phyloP scores from a whole-genome alignment of 1,140 invertebrate species.

The Hetaerina americana region DNA sequence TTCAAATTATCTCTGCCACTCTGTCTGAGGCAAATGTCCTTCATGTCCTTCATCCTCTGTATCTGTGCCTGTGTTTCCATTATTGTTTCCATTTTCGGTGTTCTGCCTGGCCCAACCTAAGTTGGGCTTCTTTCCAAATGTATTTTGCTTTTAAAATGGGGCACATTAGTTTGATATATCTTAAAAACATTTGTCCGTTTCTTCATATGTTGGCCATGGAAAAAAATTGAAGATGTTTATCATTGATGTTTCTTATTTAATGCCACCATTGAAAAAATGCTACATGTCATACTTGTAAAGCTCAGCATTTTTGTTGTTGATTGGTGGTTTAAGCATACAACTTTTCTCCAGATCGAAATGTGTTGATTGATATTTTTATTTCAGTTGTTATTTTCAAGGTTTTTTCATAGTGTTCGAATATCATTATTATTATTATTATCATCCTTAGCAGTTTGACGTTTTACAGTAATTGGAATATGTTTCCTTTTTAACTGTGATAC shows the following conservation, averaged over 20 bases:
- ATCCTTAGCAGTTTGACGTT: neutral
- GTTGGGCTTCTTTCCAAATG: neutral
- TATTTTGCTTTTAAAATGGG: neutral
- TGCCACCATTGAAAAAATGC: neutral
- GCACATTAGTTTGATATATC: neutral
- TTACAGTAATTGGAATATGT: neutral
- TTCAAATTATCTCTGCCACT: neutral
- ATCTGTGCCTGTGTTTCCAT: neutral
- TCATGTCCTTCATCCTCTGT: neutral
- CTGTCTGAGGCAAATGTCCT: neutral
- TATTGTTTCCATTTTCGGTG: neutral
- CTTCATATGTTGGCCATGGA: neutral
- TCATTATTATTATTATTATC: neutral
- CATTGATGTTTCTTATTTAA: conserved; percentile 2
- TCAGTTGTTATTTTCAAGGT: conserved; percentile 1
- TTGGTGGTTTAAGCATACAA: neutral
- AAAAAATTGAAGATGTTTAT: neutral
- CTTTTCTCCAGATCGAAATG: neutral
- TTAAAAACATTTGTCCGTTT: neutral
- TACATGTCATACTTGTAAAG: neutral
- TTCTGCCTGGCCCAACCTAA: neutral
- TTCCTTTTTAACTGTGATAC: neutral
- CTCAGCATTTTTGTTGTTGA: neutral
- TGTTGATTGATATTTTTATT: conserved; percentile 1
- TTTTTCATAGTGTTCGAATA: conserved; percentile 2